These are phyloP conservation scores for Istiophorus platypterus DNA, from an alignment of 2,113 vertebrate species.

Conservation along the genomic window DNA sequence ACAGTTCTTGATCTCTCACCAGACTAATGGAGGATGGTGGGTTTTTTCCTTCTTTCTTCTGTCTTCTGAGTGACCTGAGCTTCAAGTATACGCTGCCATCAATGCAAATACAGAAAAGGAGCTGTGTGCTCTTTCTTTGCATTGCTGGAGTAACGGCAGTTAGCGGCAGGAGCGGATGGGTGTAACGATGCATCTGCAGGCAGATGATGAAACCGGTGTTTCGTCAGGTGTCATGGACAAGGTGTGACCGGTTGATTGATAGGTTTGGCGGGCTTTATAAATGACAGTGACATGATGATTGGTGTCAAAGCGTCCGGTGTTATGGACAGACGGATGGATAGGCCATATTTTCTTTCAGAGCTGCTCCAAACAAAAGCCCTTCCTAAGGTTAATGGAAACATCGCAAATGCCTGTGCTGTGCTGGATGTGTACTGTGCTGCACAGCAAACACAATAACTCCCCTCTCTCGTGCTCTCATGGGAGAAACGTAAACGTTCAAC, in stretches of 20 bases:
- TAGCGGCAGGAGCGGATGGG: conserved; percentile 13
- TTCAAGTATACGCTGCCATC: conserved; percentile 22
- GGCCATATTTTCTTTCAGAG: conserved; percentile 4
- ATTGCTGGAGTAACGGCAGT: conserved; percentile 21
- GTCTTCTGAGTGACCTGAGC: conserved; percentile 30
- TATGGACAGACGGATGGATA: conserved; percentile 10
- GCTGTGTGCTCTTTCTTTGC: background rate
- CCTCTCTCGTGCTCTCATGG: conserved; percentile 4
- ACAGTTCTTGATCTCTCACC: background rate
- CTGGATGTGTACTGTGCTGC: conserved; percentile 13
- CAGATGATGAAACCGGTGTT: conserved; percentile 30
- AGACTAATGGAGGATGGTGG: background rate
- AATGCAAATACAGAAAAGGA: conserved; percentile 15
- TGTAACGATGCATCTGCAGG: conserved; percentile 15
- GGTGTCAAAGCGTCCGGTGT: conserved; percentile 15
- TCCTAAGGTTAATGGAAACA: conserved; percentile 10
- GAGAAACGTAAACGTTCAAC: conserved; percentile 13
- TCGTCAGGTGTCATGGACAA: conserved; percentile 43
- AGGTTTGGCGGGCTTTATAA: conserved; percentile 29
- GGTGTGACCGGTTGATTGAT: conserved; percentile 43
- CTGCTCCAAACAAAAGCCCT: conserved; percentile 9
- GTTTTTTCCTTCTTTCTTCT: conserved; percentile 28
- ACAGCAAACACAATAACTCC: conserved; percentile 31
- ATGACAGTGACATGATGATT: conserved; percentile 20
- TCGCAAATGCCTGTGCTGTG: conserved; percentile 3